Base-by-base conservation (phyloP, 1,140 invertebrate genomes). In the Eubasilissa regina region DNA sequence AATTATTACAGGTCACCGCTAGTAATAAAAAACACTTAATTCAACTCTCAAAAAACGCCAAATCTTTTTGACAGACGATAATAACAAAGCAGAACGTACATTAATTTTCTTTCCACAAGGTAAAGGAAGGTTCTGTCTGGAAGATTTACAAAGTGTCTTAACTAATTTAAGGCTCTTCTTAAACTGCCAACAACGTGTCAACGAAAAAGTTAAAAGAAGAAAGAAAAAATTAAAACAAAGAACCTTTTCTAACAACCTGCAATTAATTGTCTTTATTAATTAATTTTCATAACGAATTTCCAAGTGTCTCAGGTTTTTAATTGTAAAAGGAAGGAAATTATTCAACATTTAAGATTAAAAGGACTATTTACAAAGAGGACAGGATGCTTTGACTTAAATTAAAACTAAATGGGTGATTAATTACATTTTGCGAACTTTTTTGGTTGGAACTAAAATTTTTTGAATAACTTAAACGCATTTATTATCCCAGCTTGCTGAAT, bases 211-310 rank as follows among this genome's bases (percentile, higher is more conserved):
- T 48, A 17, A 70, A 17, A 13, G 66, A 19, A 8, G 62, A 12
- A 11, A 48, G 47, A 70, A 48, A 21, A 48, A 21, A 48, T 70
- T 66, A 66, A 58, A 48, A 51, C 66, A 70, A 53, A 70, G 19
- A 17, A 48, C 66, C 47, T 10, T 15, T 47, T 70, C 13, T 70
- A 70, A 70, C 45, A 70, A 70, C 66, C 17, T 25, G 58, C 17
- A 51, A 70, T 51, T 51, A 51, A 70, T 70, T 70, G n/a, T 70
- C 47, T n/a, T 47, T 70, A 19, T 19, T 53, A 53, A 70, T 70
- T 70, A 70, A 70, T 70, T 53, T 70, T 25, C 66, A 51, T 44
- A 25, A 51, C 21, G 47, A 51, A 35, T 70, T 70, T 48, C 51
- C 10, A 70, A 70, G 66, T 70, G 66, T 48, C 47, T 25, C 25